A percentile compares a stretch with the other conserved stretches of the same genome.
Evolutionary conservation across 2,797 vertebrate species (phyloP).

Genomic region (Acanthiza pusilla): DNA sequence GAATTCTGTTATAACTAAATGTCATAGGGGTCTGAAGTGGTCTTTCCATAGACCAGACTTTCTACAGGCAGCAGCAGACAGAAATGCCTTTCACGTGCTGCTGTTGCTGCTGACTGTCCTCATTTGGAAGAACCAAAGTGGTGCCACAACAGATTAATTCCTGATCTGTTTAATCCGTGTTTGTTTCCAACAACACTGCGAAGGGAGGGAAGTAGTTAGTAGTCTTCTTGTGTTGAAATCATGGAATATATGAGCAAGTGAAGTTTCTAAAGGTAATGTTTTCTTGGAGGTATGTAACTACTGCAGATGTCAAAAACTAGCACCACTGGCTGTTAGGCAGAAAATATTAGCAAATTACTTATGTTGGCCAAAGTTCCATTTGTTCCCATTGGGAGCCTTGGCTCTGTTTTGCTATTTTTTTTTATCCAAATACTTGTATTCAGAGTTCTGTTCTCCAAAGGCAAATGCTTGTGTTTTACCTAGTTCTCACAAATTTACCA

Average conservation of each 20-base stretch:
- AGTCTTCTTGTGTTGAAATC: not conserved
- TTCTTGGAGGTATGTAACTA: not conserved
- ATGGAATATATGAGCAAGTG: not conserved
- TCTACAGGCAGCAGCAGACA: not conserved
- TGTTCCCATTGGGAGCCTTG: not conserved
- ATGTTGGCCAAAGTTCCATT: not conserved
- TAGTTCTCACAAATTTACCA: not conserved
- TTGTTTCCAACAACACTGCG: fast-evolving
- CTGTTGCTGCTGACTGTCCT: not conserved
- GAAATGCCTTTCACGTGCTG: not conserved
- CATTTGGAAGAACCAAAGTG: not conserved
- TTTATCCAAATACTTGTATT: not conserved
- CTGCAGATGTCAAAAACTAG: not conserved
- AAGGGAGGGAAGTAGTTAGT: not conserved
- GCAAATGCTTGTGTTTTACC: not conserved
- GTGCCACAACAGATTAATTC: not conserved
- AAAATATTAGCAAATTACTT: not conserved
- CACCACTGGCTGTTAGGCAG: not conserved
- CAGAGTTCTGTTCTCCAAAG: not conserved
- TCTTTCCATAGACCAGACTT: not conserved
- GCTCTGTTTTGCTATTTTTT: not conserved
- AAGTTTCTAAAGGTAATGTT: not conserved
- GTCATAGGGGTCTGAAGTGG: not conserved
- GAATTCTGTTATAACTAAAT: not conserved
- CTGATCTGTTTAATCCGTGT: not conserved